Evolutionary conservation across 2,113 vertebrate genomes (phyloP).

Genomic region (Silurus meridionalis): DNA sequence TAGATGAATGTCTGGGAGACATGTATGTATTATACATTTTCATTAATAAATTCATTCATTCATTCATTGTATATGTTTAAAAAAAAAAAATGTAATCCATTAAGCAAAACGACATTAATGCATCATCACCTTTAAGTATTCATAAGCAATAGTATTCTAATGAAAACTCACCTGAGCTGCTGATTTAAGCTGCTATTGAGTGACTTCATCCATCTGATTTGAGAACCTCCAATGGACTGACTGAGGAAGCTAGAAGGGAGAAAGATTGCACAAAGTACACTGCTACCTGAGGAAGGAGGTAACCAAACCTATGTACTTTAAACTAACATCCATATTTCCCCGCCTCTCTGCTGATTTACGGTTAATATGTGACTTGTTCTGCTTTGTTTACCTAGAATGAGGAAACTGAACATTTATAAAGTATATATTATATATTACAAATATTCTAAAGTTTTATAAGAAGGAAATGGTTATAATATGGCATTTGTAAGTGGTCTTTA

Average conservation of each 20-base stretch:
- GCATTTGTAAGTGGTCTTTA: background rate
- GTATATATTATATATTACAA: no score
- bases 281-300: constrained; percentile 64
- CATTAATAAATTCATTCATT: background rate
- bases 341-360: constrained; percentile 48
- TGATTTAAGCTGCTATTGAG: constrained; percentile 54
- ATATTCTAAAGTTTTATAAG: background rate
- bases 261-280: constrained; percentile 57
- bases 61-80: no score
- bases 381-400: background rate
- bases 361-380: background rate
- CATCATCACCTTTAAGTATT: no score
- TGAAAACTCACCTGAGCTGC: constrained; percentile 57
- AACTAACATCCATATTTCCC: constrained; percentile 44
- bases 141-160: no score
- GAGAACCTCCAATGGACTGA: constrained; percentile 53
- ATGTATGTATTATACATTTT: background rate
- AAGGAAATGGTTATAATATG: background rate
- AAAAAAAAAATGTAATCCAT: no score
- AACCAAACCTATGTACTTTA: constrained; percentile 68
- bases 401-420: background rate
- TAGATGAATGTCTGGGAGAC: background rate
- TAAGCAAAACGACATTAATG: no score
- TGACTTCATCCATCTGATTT: constrained; percentile 59
- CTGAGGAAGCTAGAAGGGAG: constrained; percentile 15